Evolutionary conservation across 2,888 invertebrate genomes (phyloP), one percentile per base, ranked within the genome.

Genomic region (Sphecodes monilicornis): DNA sequence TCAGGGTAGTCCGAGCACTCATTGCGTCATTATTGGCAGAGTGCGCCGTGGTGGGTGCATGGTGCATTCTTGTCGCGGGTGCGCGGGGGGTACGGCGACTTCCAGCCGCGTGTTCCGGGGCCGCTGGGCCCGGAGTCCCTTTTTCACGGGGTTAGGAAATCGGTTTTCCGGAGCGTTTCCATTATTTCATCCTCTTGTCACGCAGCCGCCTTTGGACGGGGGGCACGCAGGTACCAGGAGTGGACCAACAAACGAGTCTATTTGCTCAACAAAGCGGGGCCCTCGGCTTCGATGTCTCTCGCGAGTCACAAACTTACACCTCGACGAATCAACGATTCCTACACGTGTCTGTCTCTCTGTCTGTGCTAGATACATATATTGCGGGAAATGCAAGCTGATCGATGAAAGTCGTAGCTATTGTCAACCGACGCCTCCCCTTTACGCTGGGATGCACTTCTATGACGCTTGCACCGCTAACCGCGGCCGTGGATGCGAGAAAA

Each of bases 241-340:
- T 92, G 90, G 91, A 90, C 88, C 92, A 93, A 93, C 93, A 93
- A 93, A 92, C 91, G 84, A 89, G 88, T 80, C 86, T 93, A 92
- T 93, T 93, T 93, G 84, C 88, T 92, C 91, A 92, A 93, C 92
- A 92, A 90, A 91, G 68, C 81, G 64, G 54, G 75, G 69, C 60
- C 80, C 54, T 60, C 22, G 60, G 72, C n/a, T 32, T 43, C 32
- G 46, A 46, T 11, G 71, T 70, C 71, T 22, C 66, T 22, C 71
- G 71, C 46, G 46, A 71, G 71, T 71, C 46, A 71, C 46, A 11
- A 11, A 1, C 46, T 32, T 10, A 22, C 66, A 36, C 32, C 66
- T 18, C 66, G 32, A 32, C 66, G 32, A 36, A 36, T 36, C 66
- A 39, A 36, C 66, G 66, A 68, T 68, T 68, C 5, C 36, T 36